Base-by-base conservation (phyloP, 2,113 vertebrate species). In the Carlito syrichta region DNA sequence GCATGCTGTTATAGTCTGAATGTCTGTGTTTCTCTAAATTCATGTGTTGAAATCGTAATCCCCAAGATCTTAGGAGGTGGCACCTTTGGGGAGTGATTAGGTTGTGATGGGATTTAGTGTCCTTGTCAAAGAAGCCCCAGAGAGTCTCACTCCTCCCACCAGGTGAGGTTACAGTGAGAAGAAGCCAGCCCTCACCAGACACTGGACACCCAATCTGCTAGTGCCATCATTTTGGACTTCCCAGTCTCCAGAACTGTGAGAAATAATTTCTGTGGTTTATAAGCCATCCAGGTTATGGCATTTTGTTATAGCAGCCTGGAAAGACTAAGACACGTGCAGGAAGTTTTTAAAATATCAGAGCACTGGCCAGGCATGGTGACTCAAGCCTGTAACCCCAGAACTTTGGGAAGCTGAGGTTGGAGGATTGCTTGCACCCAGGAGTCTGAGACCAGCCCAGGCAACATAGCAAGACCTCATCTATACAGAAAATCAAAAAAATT, bases 321-420 rank as follows among this genome's bases (percentile, higher is more conserved):
- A 7, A 17, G n/a, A 60, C 50, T 48, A 35, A 71, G 56, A 71
- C 30, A 32, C 11, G 6, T 17, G 30, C 63, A 66, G 66, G 32
- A 45, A 7, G 7, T 50, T 94, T 92, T 88, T 56, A 63, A 60
- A 54, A 95, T 63, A 20, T 43, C 25, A 63, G 40, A 73, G 45
- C 17, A n/a, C 22, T n/a, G n/a, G n/a, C n/a, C n/a, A n/a, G n/a
- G n/a, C n/a, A n/a, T n/a, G n/a, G n/a, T n/a, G n/a, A n/a, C n/a
- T n/a, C n/a, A n/a, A n/a, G n/a, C n/a, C n/a, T n/a, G n/a, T n/a
- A n/a, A n/a, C n/a, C n/a, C n/a, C n/a, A n/a, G n/a, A n/a, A n/a
- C n/a, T n/a, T n/a, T n/a, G n/a, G n/a, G n/a, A n/a, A n/a, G n/a
- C n/a, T n/a, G n/a, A n/a, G n/a, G n/a, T n/a, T n/a, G n/a, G n/a